Conservation (phyloP, 2,797 vertebrate genomes). For the Urosaurus nigricauda region DNA sequence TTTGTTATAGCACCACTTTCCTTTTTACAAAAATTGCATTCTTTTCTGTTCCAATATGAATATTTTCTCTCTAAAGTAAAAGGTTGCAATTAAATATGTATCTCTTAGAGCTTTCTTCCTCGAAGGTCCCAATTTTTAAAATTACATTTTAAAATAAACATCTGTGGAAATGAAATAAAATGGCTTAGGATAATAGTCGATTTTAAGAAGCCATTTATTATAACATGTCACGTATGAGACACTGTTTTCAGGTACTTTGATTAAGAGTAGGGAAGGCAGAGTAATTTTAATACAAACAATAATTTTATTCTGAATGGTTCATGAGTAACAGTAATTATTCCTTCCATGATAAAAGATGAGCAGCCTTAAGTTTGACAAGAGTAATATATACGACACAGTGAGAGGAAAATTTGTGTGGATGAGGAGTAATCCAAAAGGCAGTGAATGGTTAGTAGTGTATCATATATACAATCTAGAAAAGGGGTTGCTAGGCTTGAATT, state of each 20-base stretch:
- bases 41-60: not conserved
- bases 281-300: constrained; percentile 23
- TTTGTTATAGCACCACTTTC: constrained; percentile 15
- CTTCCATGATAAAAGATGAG: constrained; percentile 18
- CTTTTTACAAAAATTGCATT: constrained; percentile 30
- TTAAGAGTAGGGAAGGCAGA: constrained; percentile 23
- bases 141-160: constrained; percentile 15
- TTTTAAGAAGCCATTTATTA: constrained; percentile 6
- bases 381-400: not conserved
- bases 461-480: not conserved
- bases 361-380: constrained; percentile 11
- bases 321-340: not conserved
- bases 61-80: constrained; percentile 7
- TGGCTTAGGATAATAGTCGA: constrained; percentile 15
- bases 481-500: not conserved
- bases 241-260: constrained; percentile 24
- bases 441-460: not conserved
- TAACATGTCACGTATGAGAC: not conserved
- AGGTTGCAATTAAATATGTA: constrained; percentile 38
- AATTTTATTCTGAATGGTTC: constrained; percentile 26
- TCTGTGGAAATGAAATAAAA: constrained; percentile 23
- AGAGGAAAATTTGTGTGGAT: not conserved
- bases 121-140: constrained; percentile 12
- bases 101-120: constrained; percentile 5
- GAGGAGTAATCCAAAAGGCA: not conserved